phyloP scores from a whole-genome alignment of 2,797 vertebrate species.

The Glossophaga mutica region DNA sequence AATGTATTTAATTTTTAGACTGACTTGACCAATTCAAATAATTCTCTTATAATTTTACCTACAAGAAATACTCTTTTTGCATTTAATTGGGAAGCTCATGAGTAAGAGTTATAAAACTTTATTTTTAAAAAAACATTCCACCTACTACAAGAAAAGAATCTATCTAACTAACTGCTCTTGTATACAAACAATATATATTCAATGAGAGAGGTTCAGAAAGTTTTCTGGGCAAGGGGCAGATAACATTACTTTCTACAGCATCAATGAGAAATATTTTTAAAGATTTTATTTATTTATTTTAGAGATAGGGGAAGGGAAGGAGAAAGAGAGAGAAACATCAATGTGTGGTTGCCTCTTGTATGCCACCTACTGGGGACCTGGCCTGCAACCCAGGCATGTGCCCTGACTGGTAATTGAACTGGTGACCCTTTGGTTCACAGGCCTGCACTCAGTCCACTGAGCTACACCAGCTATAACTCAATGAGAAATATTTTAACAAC shows the following conservation, averaged over 20 bases:
- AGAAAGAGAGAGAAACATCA: no score
- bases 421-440: no score
- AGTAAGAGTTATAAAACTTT: not conserved
- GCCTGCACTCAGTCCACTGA: no score
- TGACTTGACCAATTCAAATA: not conserved
- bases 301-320: no score
- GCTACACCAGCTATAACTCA: no score
- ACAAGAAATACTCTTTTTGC: not conserved
- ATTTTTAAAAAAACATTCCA: not conserved
- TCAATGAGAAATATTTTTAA: not conserved
- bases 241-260: not conserved
- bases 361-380: no score
- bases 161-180: not conserved
- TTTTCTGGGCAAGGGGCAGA: not conserved
- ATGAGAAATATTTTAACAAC: not conserved
- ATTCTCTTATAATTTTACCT: not conserved
- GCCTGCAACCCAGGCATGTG: no score
- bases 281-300: no score
- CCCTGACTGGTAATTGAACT: no score
- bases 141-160: not conserved
- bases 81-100: not conserved
- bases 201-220: not conserved
- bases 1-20: not conserved
- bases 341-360: no score
- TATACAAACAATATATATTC: not conserved